Evolutionary conservation across 2,113 vertebrate species (phyloP), one percentile per base, ranked within the genome.

Genomic region (Callorhinus ursinus): DNA sequence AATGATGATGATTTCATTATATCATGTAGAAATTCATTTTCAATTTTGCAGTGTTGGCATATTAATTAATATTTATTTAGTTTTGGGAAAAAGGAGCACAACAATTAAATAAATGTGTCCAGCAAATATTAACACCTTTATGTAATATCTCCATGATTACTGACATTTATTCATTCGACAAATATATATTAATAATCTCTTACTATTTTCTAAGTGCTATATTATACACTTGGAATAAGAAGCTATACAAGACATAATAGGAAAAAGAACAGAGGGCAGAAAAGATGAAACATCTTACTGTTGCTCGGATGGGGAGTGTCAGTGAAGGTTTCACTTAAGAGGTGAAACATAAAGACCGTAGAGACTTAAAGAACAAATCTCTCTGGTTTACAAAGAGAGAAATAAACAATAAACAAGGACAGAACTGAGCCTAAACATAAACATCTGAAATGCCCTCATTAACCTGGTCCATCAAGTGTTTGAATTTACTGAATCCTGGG

Each of bases 1-100:
- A 89, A 82, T 57, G 81, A 92, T 57, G 26, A 74, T 93, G 63
- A 89, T 86, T 95, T 90, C 26, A 51, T 69, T 61, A 36, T 69
- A 88, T 65, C 26, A 61, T 77, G 15, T 33, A 69, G 8, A 94
- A 88, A 91, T 69, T 39, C 12, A 72, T 49, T 91, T 84, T 71
- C 55, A 53, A 69, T 67, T 61, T 69, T 95, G 1, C 1, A 63
- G 7, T 72, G 2, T 59, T 69, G 21, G 4, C 61, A 59, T 33
- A 69, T 87, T 89, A 90, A 84, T 90, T 61, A 91, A 74, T 83
- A 72, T 36, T 53, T 94, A 80, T 42, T 76, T 26, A 36, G 18
- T 84, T 94, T 93, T 1, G 4, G 6, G 12, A 6, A 33, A 65
- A 39, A 88, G 7, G 12, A 24, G 4, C 65, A 1, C 5, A 89